A percentile compares a stretch with the other conserved stretches of the same genome.
These are phyloP conservation scores for Sycobia sp. DNA, from an alignment of 1,140 invertebrate species.

Conservation along the genomic window DNA sequence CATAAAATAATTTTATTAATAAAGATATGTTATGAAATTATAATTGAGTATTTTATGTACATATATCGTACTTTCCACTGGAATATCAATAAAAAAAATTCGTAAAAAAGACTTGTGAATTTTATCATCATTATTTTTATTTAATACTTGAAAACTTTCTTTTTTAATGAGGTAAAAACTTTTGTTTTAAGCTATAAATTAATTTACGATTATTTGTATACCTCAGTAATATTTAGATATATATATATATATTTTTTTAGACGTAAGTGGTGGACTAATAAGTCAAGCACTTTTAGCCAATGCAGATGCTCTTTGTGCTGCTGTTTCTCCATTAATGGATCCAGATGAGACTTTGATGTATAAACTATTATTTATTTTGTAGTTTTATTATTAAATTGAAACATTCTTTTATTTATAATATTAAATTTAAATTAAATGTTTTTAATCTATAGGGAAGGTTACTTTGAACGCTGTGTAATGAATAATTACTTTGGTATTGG, in stretches of 20 bases:
- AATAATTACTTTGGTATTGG: conserved; percentile 99
- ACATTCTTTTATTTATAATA: conserved; percentile 6
- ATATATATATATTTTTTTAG: conserved; percentile 48
- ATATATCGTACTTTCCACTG: too few species aligned
- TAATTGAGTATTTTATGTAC: too few species aligned
- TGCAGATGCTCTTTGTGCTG: conserved; percentile 94
- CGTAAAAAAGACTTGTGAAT: too few species aligned
- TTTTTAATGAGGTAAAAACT: too few species aligned
- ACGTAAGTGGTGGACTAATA: conserved; percentile 74
- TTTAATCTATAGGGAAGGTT: conserved; percentile 73
- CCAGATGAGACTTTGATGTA: conserved; percentile 84
- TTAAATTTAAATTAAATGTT: conserved; percentile 15
- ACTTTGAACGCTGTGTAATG: conserved; percentile 95
- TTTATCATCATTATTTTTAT: too few species aligned
- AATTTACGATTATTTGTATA: not conserved
- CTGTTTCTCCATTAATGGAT: conserved; percentile 91
- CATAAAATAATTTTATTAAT: too few species aligned
- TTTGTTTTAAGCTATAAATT: too few species aligned
- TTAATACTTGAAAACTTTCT: too few species aligned
- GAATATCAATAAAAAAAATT: too few species aligned
- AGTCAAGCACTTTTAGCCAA: conserved; percentile 92
- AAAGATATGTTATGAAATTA: too few species aligned
- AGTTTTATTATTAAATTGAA: conserved; percentile 14
- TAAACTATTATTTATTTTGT: conserved; percentile 39
- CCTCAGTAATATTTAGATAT: conserved; percentile 28